Percentiles rank a stretch among this genome's conserved stretches.
phyloP scores from a whole-genome alignment of 2,113 vertebrate genomes.

The Cercocebus atys region DNA sequence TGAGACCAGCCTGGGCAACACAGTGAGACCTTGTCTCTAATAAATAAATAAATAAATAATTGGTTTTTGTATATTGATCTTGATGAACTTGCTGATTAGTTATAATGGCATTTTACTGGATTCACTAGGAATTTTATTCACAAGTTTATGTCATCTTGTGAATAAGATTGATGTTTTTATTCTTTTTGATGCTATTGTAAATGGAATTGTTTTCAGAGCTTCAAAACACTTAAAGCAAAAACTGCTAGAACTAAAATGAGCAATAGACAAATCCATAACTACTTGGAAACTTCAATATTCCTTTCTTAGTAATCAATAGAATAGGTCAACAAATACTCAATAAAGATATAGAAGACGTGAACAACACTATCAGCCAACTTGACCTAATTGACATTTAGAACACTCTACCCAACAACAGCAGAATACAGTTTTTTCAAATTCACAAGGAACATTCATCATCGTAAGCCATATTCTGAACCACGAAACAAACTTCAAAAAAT shows the following conservation, averaged over 20 bases:
- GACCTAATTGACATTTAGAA: not conserved
- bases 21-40: not conserved
- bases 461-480: not conserved
- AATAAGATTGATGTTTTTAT: not conserved
- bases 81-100: conserved; percentile 2
- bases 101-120: not conserved
- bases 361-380: not conserved
- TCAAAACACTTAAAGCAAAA: not conserved
- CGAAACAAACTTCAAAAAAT: not conserved
- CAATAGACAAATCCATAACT: not conserved
- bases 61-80: conserved; percentile 14
- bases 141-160: not conserved
- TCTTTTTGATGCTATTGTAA: not conserved
- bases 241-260: not conserved
- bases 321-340: not conserved
- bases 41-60: not conserved
- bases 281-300: not conserved
- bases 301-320: not conserved
- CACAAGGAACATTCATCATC: not conserved
- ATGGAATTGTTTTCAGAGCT: not conserved
- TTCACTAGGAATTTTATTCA: not conserved
- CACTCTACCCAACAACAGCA: not conserved
- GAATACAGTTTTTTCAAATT: not conserved
- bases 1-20: not conserved
- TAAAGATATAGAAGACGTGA: not conserved